phyloP scores from a whole-genome alignment of 2,888 invertebrate species.

The Holacanthella duospinosa region DNA sequence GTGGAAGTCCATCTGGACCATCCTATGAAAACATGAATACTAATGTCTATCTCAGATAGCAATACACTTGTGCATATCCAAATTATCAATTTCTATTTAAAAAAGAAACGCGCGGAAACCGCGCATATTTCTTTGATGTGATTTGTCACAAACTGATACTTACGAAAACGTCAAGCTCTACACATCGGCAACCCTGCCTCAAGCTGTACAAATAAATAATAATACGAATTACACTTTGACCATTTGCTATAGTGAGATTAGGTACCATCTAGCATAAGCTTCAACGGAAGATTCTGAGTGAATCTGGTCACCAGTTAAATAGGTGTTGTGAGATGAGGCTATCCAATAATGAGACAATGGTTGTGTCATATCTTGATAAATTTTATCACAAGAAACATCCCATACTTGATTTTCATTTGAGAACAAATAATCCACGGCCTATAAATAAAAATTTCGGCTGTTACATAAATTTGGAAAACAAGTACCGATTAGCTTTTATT shows the following conservation, averaged over 20 bases:
- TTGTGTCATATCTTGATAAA: constrained; percentile 79
- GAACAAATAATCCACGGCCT: constrained; percentile 83
- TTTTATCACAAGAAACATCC: constrained; percentile 59
- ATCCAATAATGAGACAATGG: constrained; percentile 52
- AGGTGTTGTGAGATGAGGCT: constrained; percentile 94
- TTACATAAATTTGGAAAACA: background rate
- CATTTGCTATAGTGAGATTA: too few species aligned
- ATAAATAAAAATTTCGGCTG: background rate
- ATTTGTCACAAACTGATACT: background rate
- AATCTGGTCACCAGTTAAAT: constrained; percentile 90
- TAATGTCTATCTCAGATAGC: too few species aligned
- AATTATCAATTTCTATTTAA: too few species aligned
- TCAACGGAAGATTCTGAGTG: constrained; percentile 92
- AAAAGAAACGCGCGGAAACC: background rate
- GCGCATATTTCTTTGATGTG: background rate
- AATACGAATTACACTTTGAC: too few species aligned
- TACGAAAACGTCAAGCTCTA: constrained; percentile 51
- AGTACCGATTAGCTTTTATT: too few species aligned
- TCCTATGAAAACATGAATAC: too few species aligned
- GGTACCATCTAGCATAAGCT: constrained; percentile 60
- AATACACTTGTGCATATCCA: too few species aligned
- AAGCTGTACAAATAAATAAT: constrained; percentile 45
- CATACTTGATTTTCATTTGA: constrained; percentile 87
- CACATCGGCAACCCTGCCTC: constrained; percentile 74
- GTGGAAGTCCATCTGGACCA: constrained; percentile 45